Conservation (phyloP, 2,113 vertebrate genomes). For the Spermophilus dauricus region DNA sequence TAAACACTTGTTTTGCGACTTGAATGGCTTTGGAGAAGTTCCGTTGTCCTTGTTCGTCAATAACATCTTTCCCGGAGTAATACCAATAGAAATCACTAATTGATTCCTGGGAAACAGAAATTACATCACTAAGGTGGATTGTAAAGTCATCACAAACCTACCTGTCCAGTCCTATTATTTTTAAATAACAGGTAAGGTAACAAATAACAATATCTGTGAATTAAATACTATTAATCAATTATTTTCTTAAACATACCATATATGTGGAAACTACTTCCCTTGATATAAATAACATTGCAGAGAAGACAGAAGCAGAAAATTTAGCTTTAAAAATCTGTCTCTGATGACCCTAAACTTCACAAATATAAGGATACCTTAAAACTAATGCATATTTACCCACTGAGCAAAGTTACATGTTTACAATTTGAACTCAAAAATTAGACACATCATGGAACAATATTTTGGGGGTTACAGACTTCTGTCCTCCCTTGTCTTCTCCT, state of each 20-base stretch:
- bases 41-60: constrained; percentile 97
- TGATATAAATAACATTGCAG: not conserved
- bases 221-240: not conserved
- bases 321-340: not conserved
- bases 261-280: rapidly evolving
- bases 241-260: not conserved
- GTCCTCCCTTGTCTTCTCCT: not conserved
- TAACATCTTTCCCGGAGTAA: constrained; percentile 98
- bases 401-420: not conserved
- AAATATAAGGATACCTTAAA: constrained; percentile 28
- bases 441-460: not conserved
- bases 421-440: constrained; percentile 58
- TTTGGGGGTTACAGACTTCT: not conserved
- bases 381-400: not conserved
- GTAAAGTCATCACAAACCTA: not conserved
- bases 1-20: constrained; percentile 98
- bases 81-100: constrained; percentile 99
- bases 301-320: not conserved
- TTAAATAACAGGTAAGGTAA: not conserved
- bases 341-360: not conserved
- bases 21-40: constrained; percentile 99
- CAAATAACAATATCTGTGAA: constrained; percentile 2
- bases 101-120: constrained; percentile 91
- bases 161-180: not conserved
- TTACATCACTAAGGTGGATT: not conserved